Evolutionary conservation across 2,888 invertebrate species (phyloP).

Genomic region (Salpingus planirostris): DNA sequence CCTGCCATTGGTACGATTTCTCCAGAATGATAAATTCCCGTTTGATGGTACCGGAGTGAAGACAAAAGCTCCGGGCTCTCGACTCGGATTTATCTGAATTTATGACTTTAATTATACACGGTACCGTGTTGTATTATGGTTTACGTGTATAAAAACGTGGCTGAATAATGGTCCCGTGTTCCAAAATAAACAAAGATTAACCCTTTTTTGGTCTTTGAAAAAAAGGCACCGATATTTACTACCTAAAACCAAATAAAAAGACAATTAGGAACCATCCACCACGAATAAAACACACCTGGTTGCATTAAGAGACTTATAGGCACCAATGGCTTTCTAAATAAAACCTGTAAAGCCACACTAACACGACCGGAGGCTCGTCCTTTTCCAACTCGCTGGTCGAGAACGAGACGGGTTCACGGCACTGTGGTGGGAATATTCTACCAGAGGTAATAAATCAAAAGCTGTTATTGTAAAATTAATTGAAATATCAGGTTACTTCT

Average conservation of each 20-base stretch:
- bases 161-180: conserved; percentile 17
- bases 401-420: conserved; percentile 2
- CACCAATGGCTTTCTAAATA: conserved; percentile 19
- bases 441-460: conserved; percentile 38
- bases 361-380: conserved; percentile 4
- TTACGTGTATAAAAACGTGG: too few relatives aligned
- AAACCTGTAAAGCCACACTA: conserved; percentile 3
- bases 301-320: conserved; percentile 21
- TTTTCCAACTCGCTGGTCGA: conserved; percentile 1
- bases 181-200: conserved; percentile 23
- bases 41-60: too few relatives aligned
- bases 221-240: conserved; percentile 15
- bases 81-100: too few relatives aligned
- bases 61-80: too few relatives aligned
- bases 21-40: too few relatives aligned
- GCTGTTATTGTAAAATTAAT: conserved; percentile 38
- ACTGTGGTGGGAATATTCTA: conserved; percentile 23
- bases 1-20: too few relatives aligned
- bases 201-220: conserved; percentile 19
- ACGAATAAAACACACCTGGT: conserved; percentile 22
- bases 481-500: conserved; percentile 39
- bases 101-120: too few relatives aligned
- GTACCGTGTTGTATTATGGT: too few relatives aligned
- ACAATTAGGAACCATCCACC: conserved; percentile 10
- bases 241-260: conserved; percentile 11